phyloP scores from a whole-genome alignment of 2,888 invertebrate species.

The Drosophila stalkeri region DNA sequence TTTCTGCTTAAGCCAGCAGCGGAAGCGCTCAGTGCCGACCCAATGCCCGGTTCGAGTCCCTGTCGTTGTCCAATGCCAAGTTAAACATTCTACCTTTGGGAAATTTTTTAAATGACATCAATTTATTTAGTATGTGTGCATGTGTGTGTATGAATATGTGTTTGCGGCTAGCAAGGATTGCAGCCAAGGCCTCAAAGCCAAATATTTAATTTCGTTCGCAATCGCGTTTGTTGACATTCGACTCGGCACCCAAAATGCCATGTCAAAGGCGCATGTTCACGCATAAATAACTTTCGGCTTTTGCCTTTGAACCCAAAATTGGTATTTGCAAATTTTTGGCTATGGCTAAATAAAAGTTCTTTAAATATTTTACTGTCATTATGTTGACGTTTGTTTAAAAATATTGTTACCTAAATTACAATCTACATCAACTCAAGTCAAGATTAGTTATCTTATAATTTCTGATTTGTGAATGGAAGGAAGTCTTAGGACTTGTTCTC shows the following conservation, averaged over 20 bases:
- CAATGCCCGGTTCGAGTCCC: constrained; percentile 25
- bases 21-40: constrained; percentile 19
- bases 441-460: background rate
- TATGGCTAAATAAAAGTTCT: background rate
- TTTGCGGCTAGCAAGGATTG: constrained; percentile 55
- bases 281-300: constrained; percentile 69
- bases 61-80: constrained; percentile 36
- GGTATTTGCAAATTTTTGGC: constrained; percentile 30
- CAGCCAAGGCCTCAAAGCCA: constrained; percentile 49
- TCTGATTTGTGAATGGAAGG: background rate
- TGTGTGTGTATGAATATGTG: constrained; percentile 25
- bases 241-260: constrained; percentile 36
- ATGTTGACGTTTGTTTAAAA: background rate
- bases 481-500: background rate
- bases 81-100: constrained; percentile 75
- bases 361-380: constrained; percentile 5
- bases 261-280: constrained; percentile 70
- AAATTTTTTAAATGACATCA: constrained; percentile 76
- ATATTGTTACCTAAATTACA: background rate
- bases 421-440: background rate
- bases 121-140: constrained; percentile 64
- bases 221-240: constrained; percentile 66
- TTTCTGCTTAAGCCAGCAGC: constrained; percentile 69
- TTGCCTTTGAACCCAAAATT: constrained; percentile 58
- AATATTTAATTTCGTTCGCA: constrained; percentile 70